Evolutionary conservation across 2,888 invertebrate species (phyloP), one percentile per base, ranked within the genome.

Genomic region (Podotricha telesiphe): DNA sequence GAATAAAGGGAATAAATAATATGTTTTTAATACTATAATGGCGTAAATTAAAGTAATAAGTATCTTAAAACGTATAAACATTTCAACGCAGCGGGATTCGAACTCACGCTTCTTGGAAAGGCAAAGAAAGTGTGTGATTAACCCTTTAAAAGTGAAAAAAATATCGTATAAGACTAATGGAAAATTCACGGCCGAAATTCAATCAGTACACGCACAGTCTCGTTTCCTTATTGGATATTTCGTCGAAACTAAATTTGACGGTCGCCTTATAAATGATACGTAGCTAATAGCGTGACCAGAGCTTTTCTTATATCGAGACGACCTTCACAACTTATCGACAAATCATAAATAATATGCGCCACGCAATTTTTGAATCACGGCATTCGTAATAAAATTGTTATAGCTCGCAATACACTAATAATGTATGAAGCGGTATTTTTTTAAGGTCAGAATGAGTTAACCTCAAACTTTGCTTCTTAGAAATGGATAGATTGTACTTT

Each of bases 291-390:
- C 59, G 45, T 59, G 59, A 45, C 45, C 20, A 48, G 37, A 50
- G n/a, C 58, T 28, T 42, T 51, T 59, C 22, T 55, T 17, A 13
- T 42, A 22, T 28, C 6, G 17, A 4, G 40, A 28, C 42, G 59
- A 59, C 66, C 59, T 66, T 66, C 66, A 34, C 48, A 42, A 59
- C 15, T 28, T 51, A 51, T 59, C 66, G 50, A 66, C 50, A 59
- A 59, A 11, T 42, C 40, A 66, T 51, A 51, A 42, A 59, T 45
- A 50, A 37, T 28, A 66, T 19, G 40, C 40, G 50, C 59, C 66
- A 59, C 59, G 50, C 59, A 48, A 50, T 59, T 22, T 13, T 42
- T 42, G 22, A 45, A 45, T 65, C 19, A 50, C 40, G 66, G 11
- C 40, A 40, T 50, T 37, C 17, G 17, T 50, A 19, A 20, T 51